phyloP scores from a whole-genome alignment of 2,113 vertebrate genomes.

The Myiagra hebetior region DNA sequence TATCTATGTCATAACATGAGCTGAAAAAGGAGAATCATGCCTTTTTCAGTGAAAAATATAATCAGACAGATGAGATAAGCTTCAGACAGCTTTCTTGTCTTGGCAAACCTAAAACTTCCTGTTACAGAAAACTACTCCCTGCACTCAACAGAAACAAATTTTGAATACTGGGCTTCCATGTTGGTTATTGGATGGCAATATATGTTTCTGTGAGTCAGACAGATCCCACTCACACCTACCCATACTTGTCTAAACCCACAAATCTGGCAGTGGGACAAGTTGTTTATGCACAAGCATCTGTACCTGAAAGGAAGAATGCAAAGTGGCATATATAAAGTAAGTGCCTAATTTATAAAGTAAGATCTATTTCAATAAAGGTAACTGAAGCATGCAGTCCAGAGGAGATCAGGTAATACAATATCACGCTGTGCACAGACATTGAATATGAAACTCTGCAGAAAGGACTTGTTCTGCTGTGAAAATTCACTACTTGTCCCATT shows the following conservation, averaged over 20 bases:
- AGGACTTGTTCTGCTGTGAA: neutral
- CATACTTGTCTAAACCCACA: constrained; percentile 3
- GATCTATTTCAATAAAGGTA: neutral
- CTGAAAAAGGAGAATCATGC: neutral
- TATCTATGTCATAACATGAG: neutral
- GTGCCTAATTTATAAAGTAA: neutral
- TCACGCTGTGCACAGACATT: neutral
- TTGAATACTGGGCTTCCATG: neutral
- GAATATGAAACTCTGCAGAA: neutral
- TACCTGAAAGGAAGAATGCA: neutral
- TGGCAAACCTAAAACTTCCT: neutral
- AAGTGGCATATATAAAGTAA: neutral
- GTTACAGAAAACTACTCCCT: neutral
- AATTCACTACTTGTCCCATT: neutral
- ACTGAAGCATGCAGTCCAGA: neutral
- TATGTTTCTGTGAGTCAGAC: neutral
- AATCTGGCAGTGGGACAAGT: neutral
- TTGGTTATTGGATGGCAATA: neutral
- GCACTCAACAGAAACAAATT: neutral
- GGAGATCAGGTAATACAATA: neutral
- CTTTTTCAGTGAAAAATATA: neutral
- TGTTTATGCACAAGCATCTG: neutral
- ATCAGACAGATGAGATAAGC: constrained; percentile 22
- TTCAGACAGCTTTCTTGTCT: neutral
- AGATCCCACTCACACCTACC: neutral